Base-by-base conservation (phyloP, 2,888 invertebrate species). In the Teinopalpus imperialis region DNA sequence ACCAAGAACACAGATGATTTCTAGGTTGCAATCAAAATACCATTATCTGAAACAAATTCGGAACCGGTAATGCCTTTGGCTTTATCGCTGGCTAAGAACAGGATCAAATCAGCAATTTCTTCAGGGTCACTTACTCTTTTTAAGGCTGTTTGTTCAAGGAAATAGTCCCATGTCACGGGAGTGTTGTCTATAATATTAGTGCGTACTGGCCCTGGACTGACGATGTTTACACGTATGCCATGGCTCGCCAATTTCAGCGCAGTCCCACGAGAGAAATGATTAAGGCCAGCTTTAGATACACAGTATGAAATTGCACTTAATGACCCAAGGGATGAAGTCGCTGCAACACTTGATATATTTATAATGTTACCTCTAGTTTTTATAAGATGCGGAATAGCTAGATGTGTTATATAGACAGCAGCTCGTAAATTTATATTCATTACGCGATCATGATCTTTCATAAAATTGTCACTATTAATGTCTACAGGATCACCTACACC, bases 241-340 rank as follows among this genome's bases (percentile, higher is more conserved):
- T 92, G 91, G 0, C 88, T 52, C 6, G 93, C 94, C 29, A 95
- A 73, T 61, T 95, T 97, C 36, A 97, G 73, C 9, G 70, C 70
- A 16, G 4, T 4, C 2, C 16, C 2, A 16, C 16, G 16, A 16
- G 16, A 16, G 14, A 74, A 74, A 34, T 65, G 62, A 9, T 56
- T 56, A 2, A 73, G n/a, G 2, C 57, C 67, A 7, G 69, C 69
- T 36, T 72, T 74, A 0, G 68, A 63, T 4, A 56, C 40, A 4
- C 43, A 37, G 6, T 65, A 67, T 0, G 57, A 10, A n/a, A n/a
- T n/a, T 16, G 44, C 13, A 3, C 8, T 95, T 94, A 16, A 91
- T 82, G 71, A 94, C 9, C 24, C 12, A 0, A 10, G 8, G 3
- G 48, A 42, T 0, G 43, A 27, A 2, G 43, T 26, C 1, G 30